Percentiles rank a stretch among this genome's conserved stretches.
phyloP scores from a whole-genome alignment of 2,113 vertebrate genomes.

The Pangasianodon gigas region DNA sequence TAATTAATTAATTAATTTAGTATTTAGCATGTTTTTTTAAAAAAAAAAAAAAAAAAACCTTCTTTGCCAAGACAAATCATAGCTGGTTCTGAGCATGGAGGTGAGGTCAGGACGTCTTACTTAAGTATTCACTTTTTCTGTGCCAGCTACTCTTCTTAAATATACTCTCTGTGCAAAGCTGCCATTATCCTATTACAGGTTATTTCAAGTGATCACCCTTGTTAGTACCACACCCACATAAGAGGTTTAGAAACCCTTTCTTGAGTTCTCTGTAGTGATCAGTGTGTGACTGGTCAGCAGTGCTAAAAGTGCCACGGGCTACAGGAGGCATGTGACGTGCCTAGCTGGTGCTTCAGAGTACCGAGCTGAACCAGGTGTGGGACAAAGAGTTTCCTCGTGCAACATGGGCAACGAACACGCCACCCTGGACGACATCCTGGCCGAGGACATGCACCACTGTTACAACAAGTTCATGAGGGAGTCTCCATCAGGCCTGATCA shows the following conservation, averaged over 20 bases:
- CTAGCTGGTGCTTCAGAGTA: not conserved
- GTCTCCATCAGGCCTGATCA: slow-evolving; percentile 81
- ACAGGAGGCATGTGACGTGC: not conserved
- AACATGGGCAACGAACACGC: slow-evolving; percentile 52
- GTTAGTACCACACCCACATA: slow-evolving; percentile 20
- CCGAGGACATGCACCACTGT: slow-evolving; percentile 79
- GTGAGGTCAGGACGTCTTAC: slow-evolving; percentile 11
- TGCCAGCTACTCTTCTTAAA: slow-evolving; percentile 25
- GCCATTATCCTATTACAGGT: slow-evolving; percentile 50
- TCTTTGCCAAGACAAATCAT: no score
- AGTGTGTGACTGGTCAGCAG: slow-evolving; percentile 4
- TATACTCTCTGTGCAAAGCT: not conserved
- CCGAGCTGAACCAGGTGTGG: not conserved
- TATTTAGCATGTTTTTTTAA: not conserved
- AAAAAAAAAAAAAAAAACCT: no score
- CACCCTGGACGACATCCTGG: slow-evolving; percentile 68
- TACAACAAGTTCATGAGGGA: slow-evolving; percentile 86
- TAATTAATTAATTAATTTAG: not conserved
- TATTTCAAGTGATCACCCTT: slow-evolving; percentile 45
- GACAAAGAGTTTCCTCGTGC: not conserved
- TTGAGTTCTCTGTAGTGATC: not conserved
- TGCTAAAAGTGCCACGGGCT: not conserved
- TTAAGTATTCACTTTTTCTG: slow-evolving; percentile 19
- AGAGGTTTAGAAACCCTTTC: slow-evolving; percentile 39
- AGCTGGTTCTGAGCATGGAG: not conserved